Base-by-base conservation (phyloP, 1,140 invertebrate genomes). In the Drosophila orosa region DNA sequence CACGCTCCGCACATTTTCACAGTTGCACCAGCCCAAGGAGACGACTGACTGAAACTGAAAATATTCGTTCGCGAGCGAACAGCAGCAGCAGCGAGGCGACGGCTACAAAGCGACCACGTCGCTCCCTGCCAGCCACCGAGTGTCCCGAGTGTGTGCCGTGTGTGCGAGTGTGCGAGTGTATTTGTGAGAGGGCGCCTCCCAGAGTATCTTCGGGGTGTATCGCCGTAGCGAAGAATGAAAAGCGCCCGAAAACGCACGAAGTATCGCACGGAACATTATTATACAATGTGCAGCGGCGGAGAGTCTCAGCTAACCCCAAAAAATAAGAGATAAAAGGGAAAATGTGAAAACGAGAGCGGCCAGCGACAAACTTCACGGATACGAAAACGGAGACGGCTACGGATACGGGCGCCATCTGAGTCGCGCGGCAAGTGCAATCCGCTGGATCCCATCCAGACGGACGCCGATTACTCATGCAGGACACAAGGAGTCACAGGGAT, bases 11-110 rank as follows among this genome's bases (percentile, higher is more conserved):
- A 91, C 89, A 91, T 91, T 91, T 91, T 82, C 73, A 89, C 84
- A 80, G 81, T 90, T 80, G 73, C 89, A 91, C 89, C 74, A 89
- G 75, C 80, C 82, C 89, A 91, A 91, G 89, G 89, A 91, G 85
- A 91, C 89, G 85, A 91, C 89, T 91, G 81, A 91, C 68, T 72
- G 71, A 72, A 65, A 54, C 33, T 71, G 42, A 68, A 75, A 89
- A 79, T 72, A 77, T 54, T 54, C 50, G 50, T 24, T 35, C 40
- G 60, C 73, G 65, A 80, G 66, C 85, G 72, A 44, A 50, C 71
- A 8, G 33, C 24, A 50, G 25, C 55, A 44, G 24, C 67, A 24
- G 54, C 68, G 62, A 47, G 55, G 65, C 75, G 61, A 62, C 76
- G 72, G 67, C 71, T 66, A 82, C 78, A 76, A 79, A 76, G 71